A percentile compares a stretch with the other conserved stretches of the same genome.
Evolutionary conservation across 2,113 vertebrate genomes (phyloP).

Genomic region (Anguilla rostrata): DNA sequence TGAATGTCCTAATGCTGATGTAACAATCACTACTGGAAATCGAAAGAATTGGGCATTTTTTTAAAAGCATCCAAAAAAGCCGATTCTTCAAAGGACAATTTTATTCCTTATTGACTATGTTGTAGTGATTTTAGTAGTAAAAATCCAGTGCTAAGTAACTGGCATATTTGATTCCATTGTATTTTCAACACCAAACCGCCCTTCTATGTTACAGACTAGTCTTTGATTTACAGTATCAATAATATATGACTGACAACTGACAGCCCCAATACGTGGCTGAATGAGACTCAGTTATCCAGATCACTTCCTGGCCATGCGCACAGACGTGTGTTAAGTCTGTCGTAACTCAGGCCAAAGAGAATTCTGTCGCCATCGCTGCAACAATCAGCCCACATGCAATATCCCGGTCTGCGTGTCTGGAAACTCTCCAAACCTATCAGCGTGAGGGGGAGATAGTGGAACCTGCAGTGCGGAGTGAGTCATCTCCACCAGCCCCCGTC

Average conservation of each 20-base stretch:
- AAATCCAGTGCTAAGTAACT: no score
- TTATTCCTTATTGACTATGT: background rate
- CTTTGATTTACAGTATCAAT: background rate
- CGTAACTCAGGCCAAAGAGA: background rate
- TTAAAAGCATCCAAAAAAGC: no score
- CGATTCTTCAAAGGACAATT: no score
- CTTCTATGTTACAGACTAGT: background rate
- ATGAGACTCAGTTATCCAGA: background rate
- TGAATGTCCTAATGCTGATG: no score
- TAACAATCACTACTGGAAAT: no score
- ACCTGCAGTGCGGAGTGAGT: constrained; percentile 34
- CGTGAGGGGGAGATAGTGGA: constrained; percentile 1
- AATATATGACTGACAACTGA: background rate
- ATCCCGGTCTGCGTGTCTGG: background rate
- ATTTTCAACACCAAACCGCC: background rate
- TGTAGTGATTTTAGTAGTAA: background rate
- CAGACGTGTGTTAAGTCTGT: background rate
- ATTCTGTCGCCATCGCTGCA: background rate
- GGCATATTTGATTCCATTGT: background rate
- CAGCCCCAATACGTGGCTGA: background rate
- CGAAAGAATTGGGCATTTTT: no score
- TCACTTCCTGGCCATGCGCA: background rate
- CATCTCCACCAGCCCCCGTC: constrained; percentile 35
- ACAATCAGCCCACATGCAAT: background rate
- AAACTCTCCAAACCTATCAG: background rate